These are phyloP conservation scores for Silvanus unidentatus DNA, from an alignment of 2,888 invertebrate genomes.

Conservation along the genomic window DNA sequence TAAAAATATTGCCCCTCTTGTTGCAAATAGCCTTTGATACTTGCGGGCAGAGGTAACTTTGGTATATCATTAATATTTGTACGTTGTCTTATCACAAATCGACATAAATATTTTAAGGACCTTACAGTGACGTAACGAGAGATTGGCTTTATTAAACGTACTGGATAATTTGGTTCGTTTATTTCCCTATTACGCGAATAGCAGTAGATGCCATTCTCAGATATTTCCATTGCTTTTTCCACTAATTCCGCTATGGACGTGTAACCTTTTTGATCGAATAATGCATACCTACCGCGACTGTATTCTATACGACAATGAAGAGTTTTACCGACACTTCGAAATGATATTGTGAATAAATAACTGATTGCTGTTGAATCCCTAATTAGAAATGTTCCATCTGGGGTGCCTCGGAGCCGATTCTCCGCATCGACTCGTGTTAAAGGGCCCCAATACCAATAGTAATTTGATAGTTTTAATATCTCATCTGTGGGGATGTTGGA, in stretches of 20 bases:
- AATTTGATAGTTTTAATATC: constrained; percentile 43
- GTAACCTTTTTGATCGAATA: constrained; percentile 46
- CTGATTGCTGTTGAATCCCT: constrained; percentile 69
- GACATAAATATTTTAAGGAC: constrained; percentile 65
- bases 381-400: constrained; percentile 72
- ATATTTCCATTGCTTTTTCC: constrained; percentile 65
- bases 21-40: constrained; percentile 53
- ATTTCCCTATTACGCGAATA: constrained; percentile 63
- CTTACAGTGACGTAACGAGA: constrained; percentile 68
- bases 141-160: constrained; percentile 66
- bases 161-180: constrained; percentile 64
- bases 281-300: constrained; percentile 54
- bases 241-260: constrained; percentile 65
- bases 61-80: constrained; percentile 63
- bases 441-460: constrained; percentile 80
- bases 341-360: constrained; percentile 67
- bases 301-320: constrained; percentile 71
- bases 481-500: constrained; percentile 29
- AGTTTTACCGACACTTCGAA: constrained; percentile 60
- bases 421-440: constrained; percentile 68
- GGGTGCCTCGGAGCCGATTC: constrained; percentile 58
- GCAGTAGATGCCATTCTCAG: constrained; percentile 65
- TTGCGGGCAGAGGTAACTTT: constrained; percentile 59
- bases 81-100: constrained; percentile 66
- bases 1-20: constrained; percentile 30